Percentiles rank a stretch among this genome's conserved stretches.
These are phyloP conservation scores for Dreissena rostriformis DNA, from an alignment of 1,140 invertebrate genomes.

Conservation along the genomic window DNA sequence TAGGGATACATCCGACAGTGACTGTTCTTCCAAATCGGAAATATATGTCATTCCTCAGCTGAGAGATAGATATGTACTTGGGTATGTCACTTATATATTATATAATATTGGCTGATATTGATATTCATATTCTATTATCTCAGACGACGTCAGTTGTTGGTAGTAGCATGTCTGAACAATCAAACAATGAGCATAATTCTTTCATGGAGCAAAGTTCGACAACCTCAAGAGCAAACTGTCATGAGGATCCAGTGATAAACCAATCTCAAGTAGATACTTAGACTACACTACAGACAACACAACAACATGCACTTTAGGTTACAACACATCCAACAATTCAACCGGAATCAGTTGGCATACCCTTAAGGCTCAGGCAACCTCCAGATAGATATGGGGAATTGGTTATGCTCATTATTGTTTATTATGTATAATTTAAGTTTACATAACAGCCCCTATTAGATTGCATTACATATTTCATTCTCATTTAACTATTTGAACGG, in stretches of 20 bases:
- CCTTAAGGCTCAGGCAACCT: background rate
- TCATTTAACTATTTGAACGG: too few relatives aligned
- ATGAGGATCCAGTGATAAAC: too few relatives aligned
- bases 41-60: background rate
- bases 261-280: too few relatives aligned
- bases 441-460: too few relatives aligned
- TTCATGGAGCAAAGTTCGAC: background rate
- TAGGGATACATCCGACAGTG: background rate
- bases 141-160: background rate
- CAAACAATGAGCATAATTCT: background rate
- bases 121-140: background rate
- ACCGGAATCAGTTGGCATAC: background rate
- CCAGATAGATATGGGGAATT: background rate
- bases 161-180: background rate
- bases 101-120: too few relatives aligned
- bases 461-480: too few relatives aligned
- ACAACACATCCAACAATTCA: background rate
- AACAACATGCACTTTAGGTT: background rate
- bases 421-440: too few relatives aligned
- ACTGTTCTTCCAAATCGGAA: background rate
- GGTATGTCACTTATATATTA: too few relatives aligned
- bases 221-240: too few relatives aligned
- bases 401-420: background rate
- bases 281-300: too few relatives aligned
- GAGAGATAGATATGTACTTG: too few relatives aligned